Evolutionary conservation across 2,888 invertebrate genomes (phyloP), one percentile per base, ranked within the genome.

Genomic region (Acleris sparsana): DNA sequence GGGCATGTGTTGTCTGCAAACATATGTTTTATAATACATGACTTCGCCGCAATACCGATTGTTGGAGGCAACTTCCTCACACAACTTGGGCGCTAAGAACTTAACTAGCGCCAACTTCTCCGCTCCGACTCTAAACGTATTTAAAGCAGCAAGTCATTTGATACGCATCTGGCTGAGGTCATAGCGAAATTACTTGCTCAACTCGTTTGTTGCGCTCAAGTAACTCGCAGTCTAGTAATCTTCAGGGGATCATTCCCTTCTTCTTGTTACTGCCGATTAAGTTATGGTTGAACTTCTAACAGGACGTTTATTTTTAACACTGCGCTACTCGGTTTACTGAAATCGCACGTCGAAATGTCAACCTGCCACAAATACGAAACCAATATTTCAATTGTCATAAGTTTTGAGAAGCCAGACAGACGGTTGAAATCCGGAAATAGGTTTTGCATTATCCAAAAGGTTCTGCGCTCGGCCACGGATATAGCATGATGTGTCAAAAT

Each of bases 401-500:
- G 83, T 77, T 76, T 75, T 75, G 76, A 75, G 71, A 70, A 67
- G 70, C 56, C 60, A 62, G 66, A 73, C 60, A 62, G 66, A 73
- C 71, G 70, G 74, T 56, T 78, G 71, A 71, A 77, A 77, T 80
- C 79, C 80, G 80, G 80, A 84, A 85, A 85, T 88, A 84, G 82
- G 79, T 78, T 81, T 73, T 87, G 85, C 83, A 86, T 87, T 84
- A 85, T 82, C 83, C 76, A 87, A 73, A 74, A 82, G 80, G 80
- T 79, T 80, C 78, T 78, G 78, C 72, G 76, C 78, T 78, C 79
- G 69, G 69, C 63, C 74, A 77, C 80, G 71, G 79, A 82, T 86
- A 87, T 84, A 87, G 83, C 82, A 79, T 75, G 78, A 79, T 78
- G 78, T 86, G 87, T 89, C 89, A 87, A 86, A 89, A 89, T 87